Percentiles rank a stretch among this genome's conserved stretches.
These are phyloP conservation scores for Albula goreensis DNA, from an alignment of 2,113 vertebrate species.

Conservation along the genomic window DNA sequence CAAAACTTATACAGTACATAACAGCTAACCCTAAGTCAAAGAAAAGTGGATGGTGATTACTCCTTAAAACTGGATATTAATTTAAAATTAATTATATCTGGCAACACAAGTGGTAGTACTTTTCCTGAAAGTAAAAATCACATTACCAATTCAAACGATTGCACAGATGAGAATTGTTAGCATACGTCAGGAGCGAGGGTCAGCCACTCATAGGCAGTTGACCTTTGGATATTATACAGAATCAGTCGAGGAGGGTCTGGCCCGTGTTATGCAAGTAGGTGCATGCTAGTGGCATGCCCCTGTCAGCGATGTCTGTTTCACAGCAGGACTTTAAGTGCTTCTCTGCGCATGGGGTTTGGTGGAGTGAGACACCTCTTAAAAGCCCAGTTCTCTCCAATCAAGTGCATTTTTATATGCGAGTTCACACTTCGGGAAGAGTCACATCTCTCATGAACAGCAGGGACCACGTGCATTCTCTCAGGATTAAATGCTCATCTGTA, in stretches of 20 bases:
- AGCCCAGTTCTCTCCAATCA: background rate
- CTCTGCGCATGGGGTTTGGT: background rate
- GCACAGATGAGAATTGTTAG: too few relatives aligned
- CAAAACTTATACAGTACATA: too few relatives aligned
- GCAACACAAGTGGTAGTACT: too few relatives aligned
- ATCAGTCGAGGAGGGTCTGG: background rate
- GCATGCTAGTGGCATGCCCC: background rate
- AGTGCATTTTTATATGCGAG: background rate
- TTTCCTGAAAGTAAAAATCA: too few relatives aligned
- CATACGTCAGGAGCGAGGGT: too few relatives aligned
- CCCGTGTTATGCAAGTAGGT: background rate
- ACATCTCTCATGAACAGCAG: constrained; percentile 5
- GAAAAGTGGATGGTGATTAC: too few relatives aligned
- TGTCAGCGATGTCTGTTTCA: constrained; percentile 3
- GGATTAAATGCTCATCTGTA: background rate
- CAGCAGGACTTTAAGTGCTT: background rate
- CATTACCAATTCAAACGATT: too few relatives aligned
- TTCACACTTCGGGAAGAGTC: constrained; percentile 5
- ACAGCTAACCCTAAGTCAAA: too few relatives aligned
- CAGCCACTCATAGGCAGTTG: too few relatives aligned
- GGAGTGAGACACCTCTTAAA: background rate
- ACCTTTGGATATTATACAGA: background rate
- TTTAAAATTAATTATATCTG: too few relatives aligned
- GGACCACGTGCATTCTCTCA: background rate
- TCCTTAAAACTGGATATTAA: too few relatives aligned